Evolutionary conservation across 2,797 vertebrate species (phyloP).

Genomic region (Helostoma temminkii): DNA sequence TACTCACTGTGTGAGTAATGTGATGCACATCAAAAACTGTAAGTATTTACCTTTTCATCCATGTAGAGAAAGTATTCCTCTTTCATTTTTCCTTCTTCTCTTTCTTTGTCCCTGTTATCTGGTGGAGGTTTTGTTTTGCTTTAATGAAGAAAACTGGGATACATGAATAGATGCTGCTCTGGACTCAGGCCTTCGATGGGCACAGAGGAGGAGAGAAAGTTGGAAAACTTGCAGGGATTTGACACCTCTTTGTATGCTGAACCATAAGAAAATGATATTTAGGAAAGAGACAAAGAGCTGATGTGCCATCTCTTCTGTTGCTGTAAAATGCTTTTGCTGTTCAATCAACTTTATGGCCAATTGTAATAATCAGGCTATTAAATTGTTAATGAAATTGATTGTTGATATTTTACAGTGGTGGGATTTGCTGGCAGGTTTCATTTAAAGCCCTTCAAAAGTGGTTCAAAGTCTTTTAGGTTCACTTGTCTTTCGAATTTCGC

Average conservation of each 20-base stretch:
- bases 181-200: conserved; percentile 44
- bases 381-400: too few relatives aligned
- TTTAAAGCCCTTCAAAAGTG: conserved; percentile 9
- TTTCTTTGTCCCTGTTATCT: conserved; percentile 37
- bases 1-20: conserved; percentile 24
- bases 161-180: conserved; percentile 68
- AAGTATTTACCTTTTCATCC: conserved; percentile 66
- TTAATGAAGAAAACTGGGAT: conserved; percentile 53
- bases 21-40: conserved; percentile 55
- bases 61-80: conserved; percentile 38
- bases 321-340: conserved; percentile 24
- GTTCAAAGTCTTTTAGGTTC: conserved; percentile 2
- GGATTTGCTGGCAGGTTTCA: conserved; percentile 3
- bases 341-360: conserved; percentile 31
- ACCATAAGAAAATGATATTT: conserved; percentile 40
- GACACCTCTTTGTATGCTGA: conserved; percentile 40
- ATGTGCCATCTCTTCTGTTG: conserved; percentile 36
- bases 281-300: conserved; percentile 10
- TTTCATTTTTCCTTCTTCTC: conserved; percentile 31
- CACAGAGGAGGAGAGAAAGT: conserved; percentile 27
- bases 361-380: conserved; percentile 30
- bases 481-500: conserved; percentile 17
- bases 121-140: conserved; percentile 54
- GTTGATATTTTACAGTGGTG: conserved; percentile 23
- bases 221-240: conserved; percentile 41